Conservation (phyloP, 2,797 vertebrate genomes). For the Semotilus atromaculatus region DNA sequence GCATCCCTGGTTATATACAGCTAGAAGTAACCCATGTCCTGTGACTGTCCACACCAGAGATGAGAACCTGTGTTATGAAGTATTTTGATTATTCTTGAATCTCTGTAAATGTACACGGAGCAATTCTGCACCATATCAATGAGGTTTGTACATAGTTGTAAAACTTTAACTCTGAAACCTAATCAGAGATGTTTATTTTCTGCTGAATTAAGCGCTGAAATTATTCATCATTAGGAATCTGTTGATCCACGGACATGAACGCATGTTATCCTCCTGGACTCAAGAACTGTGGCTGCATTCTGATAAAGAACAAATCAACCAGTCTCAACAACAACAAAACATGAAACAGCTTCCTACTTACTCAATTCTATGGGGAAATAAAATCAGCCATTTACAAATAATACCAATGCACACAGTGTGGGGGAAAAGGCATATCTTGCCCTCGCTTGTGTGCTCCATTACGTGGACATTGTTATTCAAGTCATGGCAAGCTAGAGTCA, state of each 20-base stretch:
- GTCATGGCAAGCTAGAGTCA: conserved; percentile 29
- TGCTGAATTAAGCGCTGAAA: conserved; percentile 11
- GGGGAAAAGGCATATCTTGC: neutral
- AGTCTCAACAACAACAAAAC: neutral
- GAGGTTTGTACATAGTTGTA: neutral
- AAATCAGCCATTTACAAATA: conserved; percentile 15
- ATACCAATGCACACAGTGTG: neutral
- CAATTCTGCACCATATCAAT: neutral
- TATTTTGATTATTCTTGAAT: neutral
- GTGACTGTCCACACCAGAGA: neutral
- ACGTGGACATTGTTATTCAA: conserved; percentile 34
- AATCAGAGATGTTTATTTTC: conserved; percentile 25
- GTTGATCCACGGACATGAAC: neutral
- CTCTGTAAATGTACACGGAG: neutral
- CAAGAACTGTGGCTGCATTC: neutral
- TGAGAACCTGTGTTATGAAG: neutral
- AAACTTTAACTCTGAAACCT: conserved; percentile 28
- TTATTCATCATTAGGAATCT: conserved; percentile 27
- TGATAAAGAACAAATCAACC: neutral
- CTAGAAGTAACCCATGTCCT: neutral
- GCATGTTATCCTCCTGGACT: neutral
- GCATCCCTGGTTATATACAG: neutral
- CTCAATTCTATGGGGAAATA: neutral
- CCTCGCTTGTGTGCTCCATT: conserved; percentile 18
- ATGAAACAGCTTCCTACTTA: neutral